Base-by-base conservation (phyloP, 2,888 invertebrate genomes). In the Philhelius pedissequus region DNA sequence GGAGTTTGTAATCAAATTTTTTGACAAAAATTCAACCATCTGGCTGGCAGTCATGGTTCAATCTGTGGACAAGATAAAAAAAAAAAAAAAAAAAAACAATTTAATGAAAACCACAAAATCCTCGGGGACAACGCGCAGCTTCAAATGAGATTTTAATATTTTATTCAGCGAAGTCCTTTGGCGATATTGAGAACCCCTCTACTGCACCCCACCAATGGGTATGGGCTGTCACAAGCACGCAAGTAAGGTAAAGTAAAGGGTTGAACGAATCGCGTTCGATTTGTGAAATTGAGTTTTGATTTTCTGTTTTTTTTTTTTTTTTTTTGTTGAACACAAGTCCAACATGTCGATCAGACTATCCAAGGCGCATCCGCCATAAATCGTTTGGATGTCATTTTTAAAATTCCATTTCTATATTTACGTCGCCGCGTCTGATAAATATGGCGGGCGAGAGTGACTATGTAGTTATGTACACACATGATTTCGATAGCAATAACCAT, bases 311-410 rank as follows among this genome's bases (percentile, higher is more conserved):
- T 32, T 0, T 5, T 25, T n/a, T n/a, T 25, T 18, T 18, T 32
- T 11, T 71, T 18, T 43, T 13, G 5, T 40, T 27, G 6, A 30
- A 35, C 70, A 43, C 69, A 38, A 52, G 71, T 71, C 58, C 45
- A 52, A 45, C 69, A 82, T 78, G 71, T 68, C 79, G 69, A 43
- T 35, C 64, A 56, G 77, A 38, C 50, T 69, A 83, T 83, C 80
- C 48, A 48, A 48, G 45, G 84, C 80, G 76, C 84, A 84, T 84
- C 84, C 83, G 83, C 83, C 80, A 84, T 84, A 84, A 84, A 84
- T 84, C 84, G 75, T 76, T 64, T 22, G 66, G 68, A 62, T 84
- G 80, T 84, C 84, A 84, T 80, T 84, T 84, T 84, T 84, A 84
- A 84, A 84, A 84, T 84, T 84, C 84, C 80, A 71, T 75, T 84